Percentiles rank a stretch among this genome's conserved stretches.
Conservation (phyloP, 2,113 vertebrate genomes). For the Phyllopteryx taeniolatus region DNA sequence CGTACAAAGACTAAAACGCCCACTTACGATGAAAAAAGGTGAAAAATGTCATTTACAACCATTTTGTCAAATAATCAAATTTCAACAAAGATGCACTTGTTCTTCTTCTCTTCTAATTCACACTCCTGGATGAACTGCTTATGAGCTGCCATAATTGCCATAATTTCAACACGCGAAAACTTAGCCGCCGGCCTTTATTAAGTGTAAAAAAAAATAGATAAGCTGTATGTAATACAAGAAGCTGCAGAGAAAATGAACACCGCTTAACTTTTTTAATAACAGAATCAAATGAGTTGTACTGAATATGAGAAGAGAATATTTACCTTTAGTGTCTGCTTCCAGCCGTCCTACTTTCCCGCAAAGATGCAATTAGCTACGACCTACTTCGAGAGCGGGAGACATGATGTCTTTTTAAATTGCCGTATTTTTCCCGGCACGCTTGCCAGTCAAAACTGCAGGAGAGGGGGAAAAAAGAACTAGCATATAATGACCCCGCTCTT, state of each 20-base stretch:
- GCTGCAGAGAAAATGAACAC: neutral
- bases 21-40: neutral
- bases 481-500: constrained; percentile 33
- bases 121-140: constrained; percentile 1
- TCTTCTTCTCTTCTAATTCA: neutral
- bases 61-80: neutral
- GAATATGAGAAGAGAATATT: neutral
- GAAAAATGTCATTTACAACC: neutral
- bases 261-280: constrained; percentile 13
- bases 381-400: constrained; percentile 53
- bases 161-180: constrained; percentile 2
- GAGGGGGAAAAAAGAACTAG: constrained; percentile 28
- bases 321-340: constrained; percentile 27
- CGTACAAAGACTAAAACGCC: neutral
- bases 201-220: neutral
- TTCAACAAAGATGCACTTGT: neutral
- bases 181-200: neutral
- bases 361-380: constrained; percentile 58
- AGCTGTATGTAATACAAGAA: constrained; percentile 1
- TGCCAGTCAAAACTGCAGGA: constrained; percentile 48
- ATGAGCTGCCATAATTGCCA: constrained; percentile 5
- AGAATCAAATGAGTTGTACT: neutral
- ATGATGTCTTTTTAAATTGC: constrained; percentile 62
- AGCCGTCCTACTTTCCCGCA: constrained; percentile 29
- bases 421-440: constrained; percentile 1